Conservation (phyloP, 2,888 invertebrate genomes). For the Embidobia sp. region DNA sequence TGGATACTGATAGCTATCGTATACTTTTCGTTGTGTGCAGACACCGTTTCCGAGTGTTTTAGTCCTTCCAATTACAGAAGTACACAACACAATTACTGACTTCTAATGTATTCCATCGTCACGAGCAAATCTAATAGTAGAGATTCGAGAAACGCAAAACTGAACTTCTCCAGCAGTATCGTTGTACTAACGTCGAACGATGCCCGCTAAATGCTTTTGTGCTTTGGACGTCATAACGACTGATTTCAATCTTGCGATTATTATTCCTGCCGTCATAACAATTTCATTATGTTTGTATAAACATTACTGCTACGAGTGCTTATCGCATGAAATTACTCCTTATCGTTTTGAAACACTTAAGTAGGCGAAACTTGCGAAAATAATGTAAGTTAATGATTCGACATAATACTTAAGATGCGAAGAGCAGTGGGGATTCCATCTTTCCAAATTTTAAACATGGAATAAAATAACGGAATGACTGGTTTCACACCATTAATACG, state of each 20-base stretch:
- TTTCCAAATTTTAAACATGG: too few relatives aligned
- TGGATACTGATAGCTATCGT: constrained; percentile 32
- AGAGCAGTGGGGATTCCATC: too few relatives aligned
- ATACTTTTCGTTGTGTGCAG: constrained; percentile 48
- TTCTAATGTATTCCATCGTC: constrained; percentile 59
- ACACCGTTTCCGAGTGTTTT: constrained; percentile 48
- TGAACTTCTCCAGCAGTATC: constrained; percentile 33
- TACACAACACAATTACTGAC: constrained; percentile 62
- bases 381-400: constrained; percentile 1
- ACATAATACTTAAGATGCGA: too few relatives aligned
- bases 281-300: constrained; percentile 44
- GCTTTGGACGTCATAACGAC: constrained; percentile 42
- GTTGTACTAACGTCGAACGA: constrained; percentile 46
- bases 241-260: constrained; percentile 43
- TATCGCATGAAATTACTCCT: constrained; percentile 16
- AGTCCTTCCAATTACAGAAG: constrained; percentile 62
- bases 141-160: constrained; percentile 48
- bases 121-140: constrained; percentile 54
- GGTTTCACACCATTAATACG: too few relatives aligned
- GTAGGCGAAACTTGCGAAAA: not conserved
- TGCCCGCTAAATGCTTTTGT: constrained; percentile 48
- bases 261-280: constrained; percentile 44
- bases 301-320: constrained; percentile 15
- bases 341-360: not conserved
- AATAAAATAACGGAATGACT: too few relatives aligned